These are phyloP conservation scores for Meloidogyne hapla DNA, from an alignment of 1,140 invertebrate species.

Conservation along the genomic window DNA sequence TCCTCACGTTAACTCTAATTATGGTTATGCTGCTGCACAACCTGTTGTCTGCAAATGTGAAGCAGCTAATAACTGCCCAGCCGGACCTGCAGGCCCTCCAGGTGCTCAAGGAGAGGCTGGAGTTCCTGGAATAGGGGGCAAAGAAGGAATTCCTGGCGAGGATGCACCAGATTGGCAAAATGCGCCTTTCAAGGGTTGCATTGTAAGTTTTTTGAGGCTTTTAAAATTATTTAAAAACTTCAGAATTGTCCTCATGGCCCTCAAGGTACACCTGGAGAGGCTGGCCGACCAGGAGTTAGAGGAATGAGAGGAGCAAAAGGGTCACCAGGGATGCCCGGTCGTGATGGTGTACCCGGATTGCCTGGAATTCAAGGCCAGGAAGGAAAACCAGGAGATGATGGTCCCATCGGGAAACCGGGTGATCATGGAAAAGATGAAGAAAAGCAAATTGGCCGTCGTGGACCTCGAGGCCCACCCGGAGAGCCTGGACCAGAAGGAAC, in stretches of 20 bases:
- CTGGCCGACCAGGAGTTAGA: slow-evolving; percentile 20
- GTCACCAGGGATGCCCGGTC: slow-evolving; percentile 15
- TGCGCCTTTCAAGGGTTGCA: slow-evolving; percentile 26
- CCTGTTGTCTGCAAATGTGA: neutral
- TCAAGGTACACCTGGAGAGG: slow-evolving; percentile 17
- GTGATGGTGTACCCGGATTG: slow-evolving; percentile 22
- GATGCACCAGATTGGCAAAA: slow-evolving; percentile 27
- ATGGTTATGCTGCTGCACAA: slow-evolving; percentile 1
- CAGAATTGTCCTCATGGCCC: slow-evolving; percentile 26
- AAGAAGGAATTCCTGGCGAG: slow-evolving; percentile 7
- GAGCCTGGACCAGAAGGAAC: slow-evolving; percentile 36
- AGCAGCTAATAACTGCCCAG: slow-evolving; percentile 16
- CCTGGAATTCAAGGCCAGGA: slow-evolving; percentile 26
- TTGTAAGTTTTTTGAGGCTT: slow-evolving; percentile 4
- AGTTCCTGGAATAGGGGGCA: slow-evolving; percentile 11
- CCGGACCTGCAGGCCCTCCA: slow-evolving; percentile 19
- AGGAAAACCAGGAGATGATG: slow-evolving; percentile 40
- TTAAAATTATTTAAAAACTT: neutral
- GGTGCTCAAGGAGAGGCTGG: slow-evolving; percentile 14
- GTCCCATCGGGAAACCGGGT: slow-evolving; percentile 37
- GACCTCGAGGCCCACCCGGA: slow-evolving; percentile 43
- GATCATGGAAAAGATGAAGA: slow-evolving; percentile 45
- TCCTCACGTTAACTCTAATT: neutral
- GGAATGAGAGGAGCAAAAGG: slow-evolving; percentile 28
- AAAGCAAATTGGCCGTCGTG: slow-evolving; percentile 48